Evolutionary conservation across 2,797 vertebrate genomes (phyloP), one percentile per base, ranked within the genome.

Genomic region (Phalanger gymnotis): DNA sequence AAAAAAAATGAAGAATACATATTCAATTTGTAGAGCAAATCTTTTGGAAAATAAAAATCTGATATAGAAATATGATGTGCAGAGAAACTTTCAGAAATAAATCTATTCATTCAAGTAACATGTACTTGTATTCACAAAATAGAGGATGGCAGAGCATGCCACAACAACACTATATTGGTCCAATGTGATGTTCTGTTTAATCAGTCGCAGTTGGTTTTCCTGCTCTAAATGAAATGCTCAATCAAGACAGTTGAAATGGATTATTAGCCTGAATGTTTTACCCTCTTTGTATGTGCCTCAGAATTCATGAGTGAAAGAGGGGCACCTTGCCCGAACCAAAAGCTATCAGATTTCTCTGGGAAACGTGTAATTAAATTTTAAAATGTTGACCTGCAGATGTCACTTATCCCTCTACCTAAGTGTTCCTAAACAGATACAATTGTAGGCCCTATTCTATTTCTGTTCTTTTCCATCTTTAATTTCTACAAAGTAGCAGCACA

Each of bases 381-480:
- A 92, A 53, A 90, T 92, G 16, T 92, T 87, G 53, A 54, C 87
- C 73, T 91, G 12, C 25, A 55, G 91, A 55, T 14, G 89, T 91
- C 87, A 94, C 27, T 12, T 40, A 27, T 47, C 40, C 40, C 22
- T 81, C 25, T 40, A 47, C 19, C 40, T 22, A 47, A 81, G 22
- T 25, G 40, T 47, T 81, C 73, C 27, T 81, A 40, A 73, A 73
- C n/a, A 73, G 52, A 54, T 11, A 52, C 53, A 93, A 90, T 61
- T 91, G 16, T 30, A 81, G 40, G 2, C 22, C 40, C 73, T 31
- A 14, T 90, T 96, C 91, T 96, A 56, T 90, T 93, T 95, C 81
- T 96, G 54, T 87, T 28, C 25, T 22, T 92, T 94, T 95, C 51
- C 57, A 57, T 91, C 73, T 91, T 6, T 93, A 81, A 61, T 61